Evolutionary conservation across 2,113 vertebrate species (phyloP), one percentile per base, ranked within the genome.

Genomic region (Ceratotherium simum): DNA sequence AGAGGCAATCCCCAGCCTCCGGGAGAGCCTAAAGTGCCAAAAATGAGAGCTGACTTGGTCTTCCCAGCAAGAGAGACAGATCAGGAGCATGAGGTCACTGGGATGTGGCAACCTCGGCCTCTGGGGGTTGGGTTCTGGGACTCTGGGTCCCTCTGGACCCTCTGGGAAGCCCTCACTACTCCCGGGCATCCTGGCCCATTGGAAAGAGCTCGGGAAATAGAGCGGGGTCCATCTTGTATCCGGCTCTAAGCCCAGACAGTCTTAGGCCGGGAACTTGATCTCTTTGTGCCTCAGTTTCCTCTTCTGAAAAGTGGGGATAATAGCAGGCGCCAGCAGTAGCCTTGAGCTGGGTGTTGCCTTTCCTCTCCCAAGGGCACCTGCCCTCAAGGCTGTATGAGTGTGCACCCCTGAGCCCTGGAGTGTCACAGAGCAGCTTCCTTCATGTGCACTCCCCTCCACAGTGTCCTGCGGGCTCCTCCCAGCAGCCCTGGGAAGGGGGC

Each of bases 1-100:
- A 76, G 97, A 97, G 97, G 97, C 96, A 98, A 81, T 97, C 95
- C 98, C 95, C 88, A 86, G 84, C 27, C 80, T 96, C 21, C 0
- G 14, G 94, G 93, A 95, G 80, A 95, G 76, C 46, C 79, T 67
- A 36, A 96, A 93, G 96, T 92, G 83, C 96, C 76, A 81, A 69
- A 46, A 96, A 76, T 56, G 80, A 91, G 93, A 96, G 21, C 82
- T 95, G 90, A 92, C 92, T 81, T 12, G 20, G 70, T 95, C 84
- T 96, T 98, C 83, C 96, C 83, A 29, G 73, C 33, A 78, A 94
- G 94, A 60, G 90, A 94, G 79, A 60, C 42, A 65, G 58, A 64
- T 33, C 39, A 7, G 72, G 75, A 90, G 67, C 84, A 31, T 6
- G 8, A 54, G 33, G 39, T 8, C 65, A 79, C 51, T 67, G 75